phyloP scores from a whole-genome alignment of 2,113 vertebrate species.

The Zosterops hypoxanthus region DNA sequence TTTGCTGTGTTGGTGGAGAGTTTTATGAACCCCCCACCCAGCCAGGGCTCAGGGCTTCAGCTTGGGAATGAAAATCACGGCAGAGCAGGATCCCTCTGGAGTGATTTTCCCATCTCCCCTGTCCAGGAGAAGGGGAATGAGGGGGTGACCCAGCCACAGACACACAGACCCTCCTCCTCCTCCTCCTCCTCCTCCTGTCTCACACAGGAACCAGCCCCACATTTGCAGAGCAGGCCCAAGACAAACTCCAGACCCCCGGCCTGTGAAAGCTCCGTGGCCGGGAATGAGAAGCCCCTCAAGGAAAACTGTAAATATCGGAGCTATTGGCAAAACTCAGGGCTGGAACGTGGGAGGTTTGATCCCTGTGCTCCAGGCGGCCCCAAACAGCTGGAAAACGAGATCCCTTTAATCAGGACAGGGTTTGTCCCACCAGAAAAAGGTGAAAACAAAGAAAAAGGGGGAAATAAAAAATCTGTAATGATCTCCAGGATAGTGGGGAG shows the following conservation, averaged over 20 bases:
- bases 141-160: neutral
- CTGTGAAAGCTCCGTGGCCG: neutral
- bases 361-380: neutral
- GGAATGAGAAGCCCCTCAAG: slow-evolving; percentile 29
- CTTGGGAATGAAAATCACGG: neutral
- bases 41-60: rapidly evolving
- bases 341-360: slow-evolving; percentile 10
- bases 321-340: neutral
- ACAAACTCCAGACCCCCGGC: slow-evolving; percentile 47
- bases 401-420: neutral
- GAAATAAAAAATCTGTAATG: neutral
- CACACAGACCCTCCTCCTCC: neutral
- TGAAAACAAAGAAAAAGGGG: neutral
- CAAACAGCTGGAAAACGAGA: slow-evolving; percentile 1
- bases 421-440: neutral
- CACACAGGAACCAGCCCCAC: neutral
- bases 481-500: neutral
- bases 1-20: neutral
- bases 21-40: neutral
- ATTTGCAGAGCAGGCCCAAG: slow-evolving; percentile 1
- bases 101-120: rapidly evolving
- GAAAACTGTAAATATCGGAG: slow-evolving; percentile 42
- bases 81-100: neutral
- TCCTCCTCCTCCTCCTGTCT: neutral
- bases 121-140: neutral